Base-by-base conservation (phyloP, 2,888 invertebrate genomes). In the Magallana nippona region DNA sequence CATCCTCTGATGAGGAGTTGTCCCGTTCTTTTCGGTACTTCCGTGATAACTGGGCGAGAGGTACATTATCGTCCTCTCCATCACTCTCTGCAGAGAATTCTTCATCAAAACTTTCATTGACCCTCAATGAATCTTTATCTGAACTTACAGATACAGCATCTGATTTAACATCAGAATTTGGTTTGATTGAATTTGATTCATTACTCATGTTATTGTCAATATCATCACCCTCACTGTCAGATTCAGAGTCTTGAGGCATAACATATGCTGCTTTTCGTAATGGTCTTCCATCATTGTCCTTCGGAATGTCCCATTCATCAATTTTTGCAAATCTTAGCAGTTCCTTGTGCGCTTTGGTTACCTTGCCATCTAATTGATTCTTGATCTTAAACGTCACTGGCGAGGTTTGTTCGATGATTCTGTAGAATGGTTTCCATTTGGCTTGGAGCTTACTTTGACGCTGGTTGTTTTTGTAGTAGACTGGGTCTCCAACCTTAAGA, bases 401-500 rank as follows among this genome's bases (percentile, higher is more conserved):
- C 8, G 77, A 71, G 17, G 71, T 82, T 56, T 77, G 82, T 77
- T 82, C 13, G 10, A 77, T 77, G 1, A 82, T 71, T 22, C 82
- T 55, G n/a, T 63, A 81, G 22, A 32, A 71, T 19, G 71, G 71
- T 5, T 13, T n/a, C 71, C 71, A 19, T 71, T 71, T 71, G 10
- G 71, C 5, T 19, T 71, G 71, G 13, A 71, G 71, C 27, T 71
- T 13, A 71, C 71, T 71, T 13, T 71, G 71, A 19, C 71, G 19
- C 13, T 15, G 15, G 27, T 71, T 71, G 27, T 71, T 19, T 19
- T 19, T 71, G 19, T 71, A 71, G 27, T 71, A 71, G 22, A 71
- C 87, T 13, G 87, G 82, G 57, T 88, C 88, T 56, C 81, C 83
- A 17, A 89, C 80, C 78, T 27, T 22, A 78, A 86, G 83, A 19